Evolutionary conservation across 1,140 invertebrate species (phyloP).

Genomic region (Triops longicaudatus): DNA sequence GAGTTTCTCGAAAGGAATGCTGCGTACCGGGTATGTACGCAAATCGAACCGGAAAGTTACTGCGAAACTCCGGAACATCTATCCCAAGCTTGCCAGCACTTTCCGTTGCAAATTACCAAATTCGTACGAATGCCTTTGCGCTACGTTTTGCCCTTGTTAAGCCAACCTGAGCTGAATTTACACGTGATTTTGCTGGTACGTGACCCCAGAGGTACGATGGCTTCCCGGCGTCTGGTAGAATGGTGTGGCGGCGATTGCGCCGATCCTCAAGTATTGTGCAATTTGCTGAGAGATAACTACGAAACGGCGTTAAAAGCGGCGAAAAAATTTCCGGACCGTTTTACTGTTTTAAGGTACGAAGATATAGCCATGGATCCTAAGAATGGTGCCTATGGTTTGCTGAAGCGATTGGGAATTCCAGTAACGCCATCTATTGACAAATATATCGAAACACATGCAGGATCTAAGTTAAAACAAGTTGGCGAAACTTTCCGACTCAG

Average conservation of each 20-base stretch:
- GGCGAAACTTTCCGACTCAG: too few relatives aligned
- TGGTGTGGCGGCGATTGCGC: neutral
- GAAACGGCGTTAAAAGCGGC: neutral
- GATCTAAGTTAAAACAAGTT: too few relatives aligned
- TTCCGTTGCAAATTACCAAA: conserved; percentile 17
- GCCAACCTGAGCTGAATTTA: neutral
- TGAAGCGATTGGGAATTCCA: neutral
- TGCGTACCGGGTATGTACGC: neutral
- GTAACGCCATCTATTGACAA: neutral
- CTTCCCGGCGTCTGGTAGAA: neutral
- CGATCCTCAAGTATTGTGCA: neutral
- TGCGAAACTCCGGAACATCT: neutral
- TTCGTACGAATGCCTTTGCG: neutral
- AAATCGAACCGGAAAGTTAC: too few relatives aligned
- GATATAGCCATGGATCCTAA: neutral
- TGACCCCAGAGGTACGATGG: conserved; percentile 7
- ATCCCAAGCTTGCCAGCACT: neutral
- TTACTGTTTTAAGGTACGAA: neutral
- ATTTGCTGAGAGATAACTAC: neutral
- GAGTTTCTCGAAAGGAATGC: neutral
- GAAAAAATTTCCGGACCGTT: neutral
- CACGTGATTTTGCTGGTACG: too few relatives aligned
- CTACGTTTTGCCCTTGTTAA: neutral
- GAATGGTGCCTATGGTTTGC: neutral
- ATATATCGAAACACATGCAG: neutral